Base-by-base conservation (phyloP, 2,113 vertebrate species). In the Phalacrocorax aristotelis region DNA sequence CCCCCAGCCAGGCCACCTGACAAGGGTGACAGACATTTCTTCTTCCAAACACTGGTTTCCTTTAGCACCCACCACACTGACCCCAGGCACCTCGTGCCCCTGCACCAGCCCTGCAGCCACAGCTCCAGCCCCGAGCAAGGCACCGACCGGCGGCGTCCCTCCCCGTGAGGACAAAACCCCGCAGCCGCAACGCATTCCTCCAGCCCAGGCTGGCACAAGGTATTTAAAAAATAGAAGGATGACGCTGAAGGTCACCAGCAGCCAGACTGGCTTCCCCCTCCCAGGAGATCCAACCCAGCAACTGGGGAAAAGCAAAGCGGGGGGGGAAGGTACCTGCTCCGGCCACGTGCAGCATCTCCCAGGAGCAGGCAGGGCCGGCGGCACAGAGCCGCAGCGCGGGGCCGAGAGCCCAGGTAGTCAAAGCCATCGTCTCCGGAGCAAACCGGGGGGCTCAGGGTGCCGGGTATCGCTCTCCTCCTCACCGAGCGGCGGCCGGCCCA, bases 271-370 rank as follows among this genome's bases (percentile, higher is more conserved):
- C 49, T 65, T 30, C 29, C 21, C 17, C 29, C 17, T 62, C 75
- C 87, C 62, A 17, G 16, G 22, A 65, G 15, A 72, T 16, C 27
- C 78, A 51, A 38, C 22, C 78, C 83, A 14, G n/a, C 60, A 72
- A 4, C n/a, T 1, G 2, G 12, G 11, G 12, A 46, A 36, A 61
- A 68, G 16, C 44, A 9, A 64, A 52, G 20, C 6, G 1, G 1
- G 30, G 40, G 40, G 42, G 49, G 57, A 76, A 34, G 46, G 58
- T 95, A 95, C 93, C 93, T 92, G 93, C 90, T 66, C 80, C 52
- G 1, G 90, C 85, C 85, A 89, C 75, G 23, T 42, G 94, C 46
- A 91, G 79, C 91, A 87, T 93, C 88, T 80, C 83, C 88, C 69
- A 65, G 74, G 91, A 81, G 89, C 55, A 60, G 22, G 51, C 62